Percentiles rank a stretch among this genome's conserved stretches.
These are phyloP conservation scores for Psittacara wagleri DNA, from an alignment of 2,113 vertebrate genomes.

Conservation along the genomic window DNA sequence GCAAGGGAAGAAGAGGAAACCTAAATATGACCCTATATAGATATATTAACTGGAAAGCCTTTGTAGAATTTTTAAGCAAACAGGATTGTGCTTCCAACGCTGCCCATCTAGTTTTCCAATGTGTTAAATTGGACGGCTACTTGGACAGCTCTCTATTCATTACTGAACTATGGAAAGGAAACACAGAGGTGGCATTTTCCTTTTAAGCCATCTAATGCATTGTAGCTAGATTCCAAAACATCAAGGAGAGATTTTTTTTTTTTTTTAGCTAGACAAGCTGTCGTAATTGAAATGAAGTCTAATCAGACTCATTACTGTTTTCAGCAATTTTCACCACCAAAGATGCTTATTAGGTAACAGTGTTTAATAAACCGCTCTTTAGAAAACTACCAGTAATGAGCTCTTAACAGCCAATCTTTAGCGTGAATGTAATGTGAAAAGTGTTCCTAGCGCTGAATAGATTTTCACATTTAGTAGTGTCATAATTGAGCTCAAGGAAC, in stretches of 20 bases:
- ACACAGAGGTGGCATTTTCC: conserved; percentile 86
- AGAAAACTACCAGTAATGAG: conserved; percentile 99
- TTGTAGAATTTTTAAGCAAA: conserved; percentile 90
- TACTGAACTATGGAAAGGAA: conserved; percentile 90
- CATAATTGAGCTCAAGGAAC: conserved; percentile 94
- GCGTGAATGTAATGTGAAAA: conserved; percentile 93
- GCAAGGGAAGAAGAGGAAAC: conserved; percentile 64
- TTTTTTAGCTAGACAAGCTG: conserved; percentile 83
- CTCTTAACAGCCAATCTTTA: conserved; percentile 98
- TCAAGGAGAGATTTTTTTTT: conserved; percentile 60
- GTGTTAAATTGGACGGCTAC: conserved; percentile 89
- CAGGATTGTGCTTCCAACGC: conserved; percentile 80
- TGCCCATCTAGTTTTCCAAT: conserved; percentile 89
- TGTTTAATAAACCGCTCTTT: conserved; percentile 99
- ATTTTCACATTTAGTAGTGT: conserved; percentile 95
- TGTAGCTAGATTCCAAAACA: conserved; percentile 81
- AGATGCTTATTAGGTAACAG: conserved; percentile 99
- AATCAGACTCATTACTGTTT: conserved; percentile 99
- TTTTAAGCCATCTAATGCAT: conserved; percentile 72
- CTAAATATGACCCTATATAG: conserved; percentile 89
- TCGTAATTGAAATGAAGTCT: conserved; percentile 98
- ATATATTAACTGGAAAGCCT: conserved; percentile 85
- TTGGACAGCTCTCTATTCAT: conserved; percentile 96
- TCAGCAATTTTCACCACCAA: conserved; percentile 98
- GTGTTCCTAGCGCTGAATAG: conserved; percentile 88